Conservation (phyloP, 2,797 vertebrate genomes). For the Neosalanx taihuensis region DNA sequence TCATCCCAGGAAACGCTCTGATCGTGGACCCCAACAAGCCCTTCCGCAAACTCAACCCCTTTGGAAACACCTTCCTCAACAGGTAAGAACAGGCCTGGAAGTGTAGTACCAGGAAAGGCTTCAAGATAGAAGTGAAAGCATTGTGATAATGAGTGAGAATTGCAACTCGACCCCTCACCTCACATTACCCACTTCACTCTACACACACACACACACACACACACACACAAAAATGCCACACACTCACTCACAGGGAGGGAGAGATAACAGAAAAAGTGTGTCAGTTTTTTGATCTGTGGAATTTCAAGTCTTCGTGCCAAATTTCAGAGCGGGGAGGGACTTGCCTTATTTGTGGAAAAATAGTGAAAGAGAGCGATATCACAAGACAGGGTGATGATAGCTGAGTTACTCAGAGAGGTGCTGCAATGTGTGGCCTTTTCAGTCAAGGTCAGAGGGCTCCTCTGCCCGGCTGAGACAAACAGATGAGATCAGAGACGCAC, state of each 20-base stretch:
- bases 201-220: background rate
- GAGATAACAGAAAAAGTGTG: slow-evolving; percentile 51
- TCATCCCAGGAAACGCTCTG: slow-evolving; percentile 88
- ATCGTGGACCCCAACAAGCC: slow-evolving; percentile 93
- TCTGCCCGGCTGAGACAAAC: slow-evolving; percentile 35
- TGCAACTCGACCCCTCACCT: slow-evolving; percentile 11
- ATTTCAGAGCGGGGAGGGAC: slow-evolving; percentile 67
- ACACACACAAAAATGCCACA: no score
- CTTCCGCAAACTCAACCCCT: slow-evolving; percentile 92
- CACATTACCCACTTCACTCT: slow-evolving; percentile 18
- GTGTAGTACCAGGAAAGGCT: background rate
- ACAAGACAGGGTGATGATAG: slow-evolving; percentile 57
- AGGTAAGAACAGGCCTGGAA: slow-evolving; percentile 68
- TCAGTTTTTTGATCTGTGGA: slow-evolving; percentile 58
- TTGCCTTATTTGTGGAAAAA: slow-evolving; percentile 77
- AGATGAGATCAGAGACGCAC: slow-evolving; percentile 36
- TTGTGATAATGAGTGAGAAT: slow-evolving; percentile 6
- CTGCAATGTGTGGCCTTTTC: slow-evolving; percentile 40
- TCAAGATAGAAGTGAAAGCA: slow-evolving; percentile 5
- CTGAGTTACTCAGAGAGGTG: slow-evolving; percentile 45
- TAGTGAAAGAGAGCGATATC: slow-evolving; percentile 67
- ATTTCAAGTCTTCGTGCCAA: slow-evolving; percentile 72
- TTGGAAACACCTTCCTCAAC: slow-evolving; percentile 93
- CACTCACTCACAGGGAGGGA: slow-evolving; percentile 23
- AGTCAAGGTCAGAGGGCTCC: slow-evolving; percentile 48